A percentile compares a stretch with the other conserved stretches of the same genome.
phyloP scores from a whole-genome alignment of 2,888 invertebrate species.

The Panzeria rudis region DNA sequence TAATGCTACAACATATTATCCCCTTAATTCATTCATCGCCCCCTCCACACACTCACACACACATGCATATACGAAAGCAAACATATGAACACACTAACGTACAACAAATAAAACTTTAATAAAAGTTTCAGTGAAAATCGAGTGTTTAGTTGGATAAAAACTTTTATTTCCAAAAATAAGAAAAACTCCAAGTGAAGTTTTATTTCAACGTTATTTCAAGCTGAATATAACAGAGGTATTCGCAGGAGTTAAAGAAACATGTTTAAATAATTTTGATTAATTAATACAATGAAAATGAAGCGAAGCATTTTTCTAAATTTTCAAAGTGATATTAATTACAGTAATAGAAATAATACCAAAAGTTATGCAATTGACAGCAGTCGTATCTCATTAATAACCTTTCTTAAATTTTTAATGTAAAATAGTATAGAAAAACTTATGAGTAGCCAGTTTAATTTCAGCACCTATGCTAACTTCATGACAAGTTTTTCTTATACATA shows the following conservation, averaged over 20 bases:
- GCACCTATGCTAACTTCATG: too few species aligned
- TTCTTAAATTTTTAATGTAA: too few species aligned
- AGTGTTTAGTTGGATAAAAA: neutral
- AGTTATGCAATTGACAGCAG: too few species aligned
- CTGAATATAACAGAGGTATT: neutral
- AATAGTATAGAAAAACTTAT: too few species aligned
- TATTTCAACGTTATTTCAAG: neutral
- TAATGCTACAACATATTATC: conserved; percentile 42
- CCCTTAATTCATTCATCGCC: too few species aligned
- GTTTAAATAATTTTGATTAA: neutral
- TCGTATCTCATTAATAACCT: too few species aligned
- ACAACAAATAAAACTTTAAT: conserved; percentile 6
- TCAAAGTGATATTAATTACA: neutral
- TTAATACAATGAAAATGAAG: neutral
- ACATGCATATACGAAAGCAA: neutral
- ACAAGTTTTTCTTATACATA: too few species aligned
- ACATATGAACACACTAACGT: neutral
- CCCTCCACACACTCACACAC: neutral
- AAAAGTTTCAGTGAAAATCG: neutral
- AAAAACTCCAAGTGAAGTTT: neutral
- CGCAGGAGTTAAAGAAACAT: neutral
- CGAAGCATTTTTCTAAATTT: too few species aligned
- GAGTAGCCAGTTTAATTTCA: too few species aligned
- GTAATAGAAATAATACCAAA: neutral
- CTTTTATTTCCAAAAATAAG: conserved; percentile 1